Percentiles rank a stretch among this genome's conserved stretches.
Conservation (phyloP, 2,113 vertebrate species). For the Taurulus bubalis region DNA sequence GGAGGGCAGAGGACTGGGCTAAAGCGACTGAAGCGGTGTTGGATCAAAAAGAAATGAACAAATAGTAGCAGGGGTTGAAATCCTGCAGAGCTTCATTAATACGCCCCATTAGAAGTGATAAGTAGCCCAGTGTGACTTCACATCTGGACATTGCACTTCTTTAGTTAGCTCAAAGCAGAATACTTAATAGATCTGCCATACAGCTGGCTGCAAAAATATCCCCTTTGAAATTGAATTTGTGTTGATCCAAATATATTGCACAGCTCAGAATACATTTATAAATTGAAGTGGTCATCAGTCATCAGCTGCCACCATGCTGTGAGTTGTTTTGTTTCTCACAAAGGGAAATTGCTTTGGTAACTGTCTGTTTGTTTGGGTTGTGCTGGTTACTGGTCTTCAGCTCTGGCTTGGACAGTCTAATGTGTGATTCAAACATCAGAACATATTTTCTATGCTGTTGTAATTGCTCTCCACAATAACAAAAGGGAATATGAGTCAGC, state of each 20-base stretch:
- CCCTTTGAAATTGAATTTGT: constrained; percentile 30
- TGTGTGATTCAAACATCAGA: constrained; percentile 53
- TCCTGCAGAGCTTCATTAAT: constrained; percentile 66
- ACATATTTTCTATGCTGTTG: constrained; percentile 51
- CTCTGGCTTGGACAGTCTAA: constrained; percentile 38
- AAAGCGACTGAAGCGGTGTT: constrained; percentile 3
- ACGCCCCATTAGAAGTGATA: constrained; percentile 62
- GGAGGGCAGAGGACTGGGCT: constrained; percentile 23
- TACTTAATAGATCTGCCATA: constrained; percentile 23
- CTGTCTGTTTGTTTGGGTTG: constrained; percentile 34
- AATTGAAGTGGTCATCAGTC: constrained; percentile 47
- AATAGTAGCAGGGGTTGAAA: constrained; percentile 39
- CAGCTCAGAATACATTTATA: constrained; percentile 18
- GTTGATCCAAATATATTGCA: constrained; percentile 33
- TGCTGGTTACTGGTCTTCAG: constrained; percentile 38
- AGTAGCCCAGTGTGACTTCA: constrained; percentile 62
- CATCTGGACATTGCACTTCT: constrained; percentile 72
- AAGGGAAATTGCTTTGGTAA: constrained; percentile 38
- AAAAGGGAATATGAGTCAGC: constrained; percentile 58
- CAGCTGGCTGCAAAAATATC: constrained; percentile 40
- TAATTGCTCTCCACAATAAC: constrained; percentile 48
- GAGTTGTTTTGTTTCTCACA: constrained; percentile 32
- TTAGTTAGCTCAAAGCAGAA: constrained; percentile 43
- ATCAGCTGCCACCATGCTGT: constrained; percentile 28
- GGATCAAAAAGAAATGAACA: constrained; percentile 43